Conservation (phyloP, 1,140 invertebrate species). For the Drosophila nigromelanica region DNA sequence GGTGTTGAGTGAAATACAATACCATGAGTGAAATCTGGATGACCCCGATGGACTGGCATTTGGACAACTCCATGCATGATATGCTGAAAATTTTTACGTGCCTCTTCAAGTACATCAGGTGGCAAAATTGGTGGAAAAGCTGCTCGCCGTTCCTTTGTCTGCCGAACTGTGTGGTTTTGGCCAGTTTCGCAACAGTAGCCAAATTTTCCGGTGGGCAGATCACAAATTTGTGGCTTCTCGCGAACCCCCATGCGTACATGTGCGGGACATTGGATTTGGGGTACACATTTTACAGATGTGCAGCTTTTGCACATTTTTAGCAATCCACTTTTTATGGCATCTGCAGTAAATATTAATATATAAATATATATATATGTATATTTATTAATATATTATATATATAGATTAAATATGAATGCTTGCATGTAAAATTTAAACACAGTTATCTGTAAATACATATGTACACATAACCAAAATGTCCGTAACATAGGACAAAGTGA, state of each 20-base stretch:
- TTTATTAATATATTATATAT: background rate
- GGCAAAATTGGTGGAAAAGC: conserved; percentile 45
- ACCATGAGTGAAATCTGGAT: conserved; percentile 80
- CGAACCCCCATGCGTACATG: conserved; percentile 84
- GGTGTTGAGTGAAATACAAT: conserved; percentile 74
- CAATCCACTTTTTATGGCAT: conserved; percentile 40
- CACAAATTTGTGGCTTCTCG: conserved; percentile 84
- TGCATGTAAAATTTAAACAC: background rate
- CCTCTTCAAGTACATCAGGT: conserved; percentile 67
- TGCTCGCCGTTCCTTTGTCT: conserved; percentile 15
- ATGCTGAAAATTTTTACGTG: conserved; percentile 58
- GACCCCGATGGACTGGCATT: conserved; percentile 64
- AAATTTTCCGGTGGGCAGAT: conserved; percentile 80
- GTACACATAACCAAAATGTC: background rate
- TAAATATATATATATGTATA: background rate
- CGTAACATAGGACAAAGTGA: conserved; percentile 3
- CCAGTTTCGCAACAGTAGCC: conserved; percentile 87
- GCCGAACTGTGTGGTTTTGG: conserved; percentile 84
- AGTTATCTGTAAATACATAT: background rate
- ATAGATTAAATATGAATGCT: background rate
- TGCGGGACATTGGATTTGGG: conserved; percentile 87
- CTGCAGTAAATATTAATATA: conserved; percentile 6
- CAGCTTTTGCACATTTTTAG: conserved; percentile 80
- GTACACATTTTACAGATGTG: conserved; percentile 85
- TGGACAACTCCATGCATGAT: conserved; percentile 63